Conservation (phyloP, 92 coral and sea anemone genomes). For the Anthopleura xanthogrammica region DNA sequence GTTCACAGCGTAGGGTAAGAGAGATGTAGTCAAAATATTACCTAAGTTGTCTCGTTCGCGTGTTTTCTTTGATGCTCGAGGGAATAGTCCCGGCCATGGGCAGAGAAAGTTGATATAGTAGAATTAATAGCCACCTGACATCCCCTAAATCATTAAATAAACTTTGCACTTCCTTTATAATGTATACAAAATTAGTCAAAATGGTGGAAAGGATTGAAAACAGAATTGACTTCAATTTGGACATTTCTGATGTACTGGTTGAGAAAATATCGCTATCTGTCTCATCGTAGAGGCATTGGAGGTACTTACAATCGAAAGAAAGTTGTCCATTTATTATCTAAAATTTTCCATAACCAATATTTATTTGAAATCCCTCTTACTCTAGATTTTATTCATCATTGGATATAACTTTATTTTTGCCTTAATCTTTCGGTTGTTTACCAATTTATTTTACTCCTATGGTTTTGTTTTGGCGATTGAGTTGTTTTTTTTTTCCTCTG, state of each 20-base stretch:
- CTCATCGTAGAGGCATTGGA: slow-evolving; percentile 12
- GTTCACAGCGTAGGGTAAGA: neutral
- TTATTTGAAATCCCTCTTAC: neutral
- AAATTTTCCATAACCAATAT: neutral
- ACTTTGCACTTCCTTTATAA: neutral
- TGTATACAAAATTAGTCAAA: neutral
- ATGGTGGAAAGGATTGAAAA: neutral
- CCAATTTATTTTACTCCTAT: neutral
- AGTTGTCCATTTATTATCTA: neutral
- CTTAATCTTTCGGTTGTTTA: neutral
- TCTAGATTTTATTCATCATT: neutral
- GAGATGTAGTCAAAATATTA: neutral
- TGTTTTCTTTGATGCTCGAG: neutral
- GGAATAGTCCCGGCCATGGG: neutral
- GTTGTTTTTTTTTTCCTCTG: neutral
- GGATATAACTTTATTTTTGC: neutral
- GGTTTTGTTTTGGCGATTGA: neutral
- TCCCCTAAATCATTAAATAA: neutral
- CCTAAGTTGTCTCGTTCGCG: neutral
- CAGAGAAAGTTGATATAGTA: neutral
- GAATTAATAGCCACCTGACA: neutral
- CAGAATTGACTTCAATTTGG: neutral
- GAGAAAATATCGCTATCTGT: slow-evolving; percentile 5
- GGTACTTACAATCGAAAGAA: neutral
- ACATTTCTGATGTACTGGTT: slow-evolving; percentile 14